phyloP scores from a whole-genome alignment of 1,140 invertebrate genomes.

The Colletes latitarsis region DNA sequence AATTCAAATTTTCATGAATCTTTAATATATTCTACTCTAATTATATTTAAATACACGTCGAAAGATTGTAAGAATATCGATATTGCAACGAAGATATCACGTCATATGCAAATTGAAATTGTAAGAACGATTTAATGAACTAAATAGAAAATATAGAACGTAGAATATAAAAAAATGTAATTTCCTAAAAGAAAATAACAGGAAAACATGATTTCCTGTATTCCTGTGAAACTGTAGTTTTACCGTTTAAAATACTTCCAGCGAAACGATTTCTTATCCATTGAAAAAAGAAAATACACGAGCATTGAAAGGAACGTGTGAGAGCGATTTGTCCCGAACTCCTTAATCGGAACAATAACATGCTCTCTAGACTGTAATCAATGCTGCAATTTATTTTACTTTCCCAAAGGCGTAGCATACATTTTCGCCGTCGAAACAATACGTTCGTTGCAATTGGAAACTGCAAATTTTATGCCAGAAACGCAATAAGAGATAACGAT shows the following conservation, averaged over 20 bases:
- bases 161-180: no score
- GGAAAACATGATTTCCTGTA: background rate
- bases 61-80: no score
- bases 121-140: no score
- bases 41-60: no score
- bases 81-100: no score
- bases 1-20: no score
- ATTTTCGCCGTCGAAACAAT: background rate
- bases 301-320: conserved; percentile 6
- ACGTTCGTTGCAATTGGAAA: background rate
- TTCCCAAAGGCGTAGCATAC: conserved; percentile 9
- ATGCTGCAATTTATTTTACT: conserved; percentile 48
- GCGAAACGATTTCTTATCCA: background rate
- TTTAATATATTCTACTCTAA: no score
- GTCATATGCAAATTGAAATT: no score
- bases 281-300: background rate
- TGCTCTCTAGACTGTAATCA: conserved; percentile 35
- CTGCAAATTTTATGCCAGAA: background rate
- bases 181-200: background rate
- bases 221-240: background rate
- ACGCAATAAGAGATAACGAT: background rate
- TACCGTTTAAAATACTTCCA: conserved; percentile 1
- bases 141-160: no score
- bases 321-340: conserved; percentile 38
- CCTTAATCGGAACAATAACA: conserved; percentile 40